These are phyloP conservation scores for Ormia ochracea DNA, from an alignment of 2,888 invertebrate species.

Conservation along the genomic window DNA sequence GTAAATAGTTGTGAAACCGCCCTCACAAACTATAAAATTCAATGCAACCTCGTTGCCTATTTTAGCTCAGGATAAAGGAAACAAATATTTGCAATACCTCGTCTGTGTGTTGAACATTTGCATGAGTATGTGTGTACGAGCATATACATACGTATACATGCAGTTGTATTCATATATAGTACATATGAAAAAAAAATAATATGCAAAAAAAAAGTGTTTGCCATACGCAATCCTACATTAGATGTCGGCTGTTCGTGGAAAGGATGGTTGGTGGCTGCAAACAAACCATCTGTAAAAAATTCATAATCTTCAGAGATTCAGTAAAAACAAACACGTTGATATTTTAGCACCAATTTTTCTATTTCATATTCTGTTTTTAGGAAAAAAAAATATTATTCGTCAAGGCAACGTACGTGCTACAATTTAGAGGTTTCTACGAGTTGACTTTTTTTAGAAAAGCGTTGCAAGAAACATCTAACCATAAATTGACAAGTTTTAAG, in stretches of 20 bases:
- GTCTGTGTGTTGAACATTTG: not conserved
- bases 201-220: not conserved
- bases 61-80: not conserved
- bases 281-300: constrained; percentile 27
- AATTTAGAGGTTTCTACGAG: constrained; percentile 7
- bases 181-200: not conserved
- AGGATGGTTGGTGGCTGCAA: constrained; percentile 16
- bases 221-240: not conserved
- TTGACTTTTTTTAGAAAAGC: constrained; percentile 1
- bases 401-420: constrained; percentile 38
- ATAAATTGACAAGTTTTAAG: constrained; percentile 1
- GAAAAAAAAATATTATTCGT: constrained; percentile 10
- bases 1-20: not conserved
- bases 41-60: not conserved
- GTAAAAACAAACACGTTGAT: constrained; percentile 2
- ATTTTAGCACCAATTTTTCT: constrained; percentile 5
- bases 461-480: not conserved
- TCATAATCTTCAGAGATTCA: constrained; percentile 38
- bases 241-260: not conserved
- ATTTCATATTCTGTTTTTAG: not conserved
- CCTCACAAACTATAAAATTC: not conserved
- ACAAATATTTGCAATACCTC: constrained; percentile 48
- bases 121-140: not conserved
- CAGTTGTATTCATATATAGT: not conserved
- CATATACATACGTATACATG: too few species aligned